Evolutionary conservation across 2,888 invertebrate species (phyloP).

Genomic region (Phyllotreta striolata): DNA sequence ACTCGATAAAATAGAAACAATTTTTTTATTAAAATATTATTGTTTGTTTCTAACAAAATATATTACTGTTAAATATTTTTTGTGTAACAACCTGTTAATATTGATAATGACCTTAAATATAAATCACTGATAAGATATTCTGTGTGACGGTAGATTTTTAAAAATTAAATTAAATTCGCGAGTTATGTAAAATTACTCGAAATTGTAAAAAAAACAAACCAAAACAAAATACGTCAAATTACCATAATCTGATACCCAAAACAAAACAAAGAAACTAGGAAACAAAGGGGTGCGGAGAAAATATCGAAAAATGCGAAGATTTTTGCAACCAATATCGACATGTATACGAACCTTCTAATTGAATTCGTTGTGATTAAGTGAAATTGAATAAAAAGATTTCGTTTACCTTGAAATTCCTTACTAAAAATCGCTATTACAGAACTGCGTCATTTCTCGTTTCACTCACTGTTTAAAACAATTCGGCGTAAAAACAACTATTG

Average conservation of each 20-base stretch:
- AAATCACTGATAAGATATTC: too few relatives aligned
- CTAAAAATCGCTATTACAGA: conserved; percentile 46
- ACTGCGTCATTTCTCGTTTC: conserved; percentile 68
- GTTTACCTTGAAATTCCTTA: conserved; percentile 37
- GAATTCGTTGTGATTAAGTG: conserved; percentile 9
- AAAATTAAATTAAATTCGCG: too few relatives aligned
- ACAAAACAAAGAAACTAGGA: conserved; percentile 35
- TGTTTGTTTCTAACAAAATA: too few relatives aligned
- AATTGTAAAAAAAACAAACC: conserved; percentile 2
- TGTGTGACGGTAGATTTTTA: too few relatives aligned
- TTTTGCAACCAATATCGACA: conserved; percentile 40
- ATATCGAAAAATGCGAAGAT: conserved; percentile 47
- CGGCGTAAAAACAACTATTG: conserved; percentile 16
- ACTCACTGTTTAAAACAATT: conserved; percentile 53
- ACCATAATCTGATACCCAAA: conserved; percentile 12
- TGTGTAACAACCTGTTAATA: too few relatives aligned
- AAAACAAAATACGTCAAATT: conserved; percentile 7
- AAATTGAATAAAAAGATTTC: conserved; percentile 18
- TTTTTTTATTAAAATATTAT: too few relatives aligned
- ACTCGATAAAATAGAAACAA: background rate
- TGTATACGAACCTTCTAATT: conserved; percentile 18
- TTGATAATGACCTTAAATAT: too few relatives aligned
- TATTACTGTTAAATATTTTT: too few relatives aligned
- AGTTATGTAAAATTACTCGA: too few relatives aligned
- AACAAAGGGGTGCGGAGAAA: conserved; percentile 56